These are phyloP conservation scores for Brenthis hecate DNA, from an alignment of 2,888 invertebrate genomes.

Conservation along the genomic window DNA sequence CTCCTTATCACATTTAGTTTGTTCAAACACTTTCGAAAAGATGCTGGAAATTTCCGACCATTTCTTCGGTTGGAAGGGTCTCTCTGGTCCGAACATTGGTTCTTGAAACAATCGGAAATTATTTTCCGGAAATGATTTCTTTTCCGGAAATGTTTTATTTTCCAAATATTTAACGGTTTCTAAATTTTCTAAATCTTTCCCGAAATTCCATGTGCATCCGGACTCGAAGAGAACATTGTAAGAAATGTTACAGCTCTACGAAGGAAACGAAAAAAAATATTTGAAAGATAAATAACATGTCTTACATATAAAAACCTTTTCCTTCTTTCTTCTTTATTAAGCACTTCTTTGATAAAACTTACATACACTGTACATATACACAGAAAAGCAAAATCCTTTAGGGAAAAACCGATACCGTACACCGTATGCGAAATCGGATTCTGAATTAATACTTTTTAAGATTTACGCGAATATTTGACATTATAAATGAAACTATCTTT, in stretches of 20 bases:
- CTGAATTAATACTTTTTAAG: too few relatives aligned
- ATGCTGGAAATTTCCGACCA: neutral
- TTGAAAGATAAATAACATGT: neutral
- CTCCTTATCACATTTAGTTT: neutral
- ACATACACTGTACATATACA: too few relatives aligned
- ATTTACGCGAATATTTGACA: too few relatives aligned
- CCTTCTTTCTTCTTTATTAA: too few relatives aligned
- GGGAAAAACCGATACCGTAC: too few relatives aligned
- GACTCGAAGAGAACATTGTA: constrained; percentile 19
- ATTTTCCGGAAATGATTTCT: neutral
- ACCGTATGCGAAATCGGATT: too few relatives aligned
- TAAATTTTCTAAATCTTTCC: neutral
- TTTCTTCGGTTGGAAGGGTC: constrained; percentile 4
- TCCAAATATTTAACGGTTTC: neutral
- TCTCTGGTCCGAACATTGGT: neutral
- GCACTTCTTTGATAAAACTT: too few relatives aligned
- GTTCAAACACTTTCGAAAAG: neutral
- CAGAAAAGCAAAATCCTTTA: too few relatives aligned
- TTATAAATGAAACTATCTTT: too few relatives aligned
- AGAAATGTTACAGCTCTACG: constrained; percentile 21
- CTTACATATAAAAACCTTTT: neutral
- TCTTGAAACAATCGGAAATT: neutral
- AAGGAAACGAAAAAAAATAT: constrained; percentile 1
- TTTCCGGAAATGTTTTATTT: neutral
- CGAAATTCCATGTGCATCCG: constrained; percentile 14